Evolutionary conservation across 2,113 vertebrate species (phyloP).

Genomic region (Patagioenas fasciata): DNA sequence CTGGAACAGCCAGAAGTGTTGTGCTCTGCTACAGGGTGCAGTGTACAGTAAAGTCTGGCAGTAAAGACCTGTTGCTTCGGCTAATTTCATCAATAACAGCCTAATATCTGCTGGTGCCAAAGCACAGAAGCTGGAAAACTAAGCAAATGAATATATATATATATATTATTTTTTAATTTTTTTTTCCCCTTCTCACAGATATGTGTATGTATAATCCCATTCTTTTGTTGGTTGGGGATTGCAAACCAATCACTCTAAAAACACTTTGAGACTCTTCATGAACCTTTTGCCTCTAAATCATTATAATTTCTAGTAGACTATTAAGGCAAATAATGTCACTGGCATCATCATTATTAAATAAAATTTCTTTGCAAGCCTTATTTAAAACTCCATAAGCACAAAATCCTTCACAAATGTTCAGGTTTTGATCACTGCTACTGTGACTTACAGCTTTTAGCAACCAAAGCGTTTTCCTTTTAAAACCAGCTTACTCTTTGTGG

Average conservation of each 20-base stretch:
- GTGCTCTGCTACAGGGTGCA: accelerated
- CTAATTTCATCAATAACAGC: neutral
- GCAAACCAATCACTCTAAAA: neutral
- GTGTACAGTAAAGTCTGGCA: accelerated
- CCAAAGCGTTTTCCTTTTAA: slow-evolving; percentile 5
- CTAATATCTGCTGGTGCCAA: neutral
- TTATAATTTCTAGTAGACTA: neutral
- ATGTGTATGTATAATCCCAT: neutral
- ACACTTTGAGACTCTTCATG: neutral
- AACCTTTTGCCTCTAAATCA: neutral
- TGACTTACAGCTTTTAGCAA: neutral
- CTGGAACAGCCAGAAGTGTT: accelerated
- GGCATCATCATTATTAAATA: neutral
- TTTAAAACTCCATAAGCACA: neutral
- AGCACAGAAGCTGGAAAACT: neutral
- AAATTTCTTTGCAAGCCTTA: neutral
- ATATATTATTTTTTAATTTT: no score
- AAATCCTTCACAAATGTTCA: neutral
- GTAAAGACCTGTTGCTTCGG: neutral
- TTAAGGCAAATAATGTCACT: neutral
- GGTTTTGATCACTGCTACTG: neutral
- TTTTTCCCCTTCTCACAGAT: neutral
- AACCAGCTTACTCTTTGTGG: neutral
- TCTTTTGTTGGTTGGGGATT: neutral
- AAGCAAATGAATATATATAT: neutral